phyloP scores from a whole-genome alignment of 2,888 invertebrate species.

The Oscheius myriophilus region DNA sequence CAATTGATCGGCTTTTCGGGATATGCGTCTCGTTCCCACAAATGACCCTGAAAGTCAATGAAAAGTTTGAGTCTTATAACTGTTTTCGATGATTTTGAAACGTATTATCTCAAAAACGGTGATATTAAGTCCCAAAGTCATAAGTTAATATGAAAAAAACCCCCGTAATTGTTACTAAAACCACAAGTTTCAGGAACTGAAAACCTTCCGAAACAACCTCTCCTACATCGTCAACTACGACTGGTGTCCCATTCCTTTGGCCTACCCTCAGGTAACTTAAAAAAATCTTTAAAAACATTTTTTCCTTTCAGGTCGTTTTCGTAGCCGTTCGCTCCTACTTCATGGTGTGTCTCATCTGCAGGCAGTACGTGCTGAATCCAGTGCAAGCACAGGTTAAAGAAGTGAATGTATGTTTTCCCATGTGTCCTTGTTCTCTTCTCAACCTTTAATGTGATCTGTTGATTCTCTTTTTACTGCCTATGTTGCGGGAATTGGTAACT shows the following conservation, averaged over 20 bases:
- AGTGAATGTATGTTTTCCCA: background rate
- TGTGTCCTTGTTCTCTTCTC: too few species aligned
- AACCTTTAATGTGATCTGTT: too few species aligned
- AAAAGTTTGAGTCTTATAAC: too few species aligned
- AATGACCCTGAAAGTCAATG: too few species aligned
- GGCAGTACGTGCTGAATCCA: constrained; percentile 43
- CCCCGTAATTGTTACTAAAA: background rate
- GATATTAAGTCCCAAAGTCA: too few species aligned
- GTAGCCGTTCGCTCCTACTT: constrained; percentile 56
- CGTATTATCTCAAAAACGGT: too few species aligned
- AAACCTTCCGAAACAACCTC: constrained; percentile 51
- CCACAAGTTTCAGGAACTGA: constrained; percentile 38
- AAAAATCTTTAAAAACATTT: background rate
- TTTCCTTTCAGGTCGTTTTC: constrained; percentile 55
- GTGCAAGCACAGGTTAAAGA: constrained; percentile 12
- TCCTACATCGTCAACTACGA: constrained; percentile 51
- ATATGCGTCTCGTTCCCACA: too few species aligned
- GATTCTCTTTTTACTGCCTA: too few species aligned
- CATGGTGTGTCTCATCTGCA: constrained; percentile 45
- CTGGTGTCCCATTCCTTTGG: constrained; percentile 47
- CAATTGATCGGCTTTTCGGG: too few species aligned
- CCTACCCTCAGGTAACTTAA: constrained; percentile 20
- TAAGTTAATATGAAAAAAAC: background rate
- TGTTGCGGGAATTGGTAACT: background rate
- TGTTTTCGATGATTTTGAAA: too few species aligned